A percentile compares a stretch with the other conserved stretches of the same genome.
These are phyloP conservation scores for Acestrorhynchus altus DNA, from an alignment of 2,797 vertebrate genomes.

Conservation along the genomic window DNA sequence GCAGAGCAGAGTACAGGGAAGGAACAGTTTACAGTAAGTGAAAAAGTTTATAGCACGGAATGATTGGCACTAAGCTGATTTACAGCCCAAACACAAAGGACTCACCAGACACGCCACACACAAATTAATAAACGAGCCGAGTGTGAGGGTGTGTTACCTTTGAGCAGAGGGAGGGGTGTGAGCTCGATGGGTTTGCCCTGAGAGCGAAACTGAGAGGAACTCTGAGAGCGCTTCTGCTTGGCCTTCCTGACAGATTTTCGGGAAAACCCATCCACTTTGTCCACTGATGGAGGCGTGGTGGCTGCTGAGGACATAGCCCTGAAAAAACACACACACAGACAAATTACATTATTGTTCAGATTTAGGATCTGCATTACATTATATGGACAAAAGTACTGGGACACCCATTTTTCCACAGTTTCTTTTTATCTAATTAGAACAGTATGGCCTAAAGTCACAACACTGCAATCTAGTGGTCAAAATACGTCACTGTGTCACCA, in stretches of 20 bases:
- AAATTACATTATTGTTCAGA: constrained; percentile 11
- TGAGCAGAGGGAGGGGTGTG: constrained; percentile 96
- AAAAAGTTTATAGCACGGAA: background rate
- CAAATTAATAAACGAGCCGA: background rate
- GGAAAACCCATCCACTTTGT: constrained; percentile 99
- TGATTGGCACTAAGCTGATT: background rate
- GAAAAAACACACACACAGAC: constrained; percentile 65
- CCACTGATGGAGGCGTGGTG: constrained; percentile 98
- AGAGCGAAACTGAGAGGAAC: constrained; percentile 98
- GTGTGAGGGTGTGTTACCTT: constrained; percentile 84
- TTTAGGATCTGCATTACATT: constrained; percentile 4
- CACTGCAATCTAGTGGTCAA: too few species aligned
- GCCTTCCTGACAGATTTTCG: constrained; percentile 99
- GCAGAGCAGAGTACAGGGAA: background rate
- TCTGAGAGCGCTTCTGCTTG: constrained; percentile 99
- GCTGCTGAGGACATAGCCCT: constrained; percentile 99
- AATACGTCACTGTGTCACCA: too few species aligned
- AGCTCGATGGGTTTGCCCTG: constrained; percentile 99
- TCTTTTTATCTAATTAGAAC: too few species aligned
- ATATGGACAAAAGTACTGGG: too few species aligned
- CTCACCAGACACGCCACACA: background rate
- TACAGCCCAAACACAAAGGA: background rate
- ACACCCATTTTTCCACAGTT: too few species aligned
- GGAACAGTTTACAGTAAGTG: background rate
- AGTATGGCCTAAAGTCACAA: too few species aligned